Percentiles rank a stretch among this genome's conserved stretches.
Evolutionary conservation across 2,113 vertebrate species (phyloP).

Genomic region (Notiomystis cincta): DNA sequence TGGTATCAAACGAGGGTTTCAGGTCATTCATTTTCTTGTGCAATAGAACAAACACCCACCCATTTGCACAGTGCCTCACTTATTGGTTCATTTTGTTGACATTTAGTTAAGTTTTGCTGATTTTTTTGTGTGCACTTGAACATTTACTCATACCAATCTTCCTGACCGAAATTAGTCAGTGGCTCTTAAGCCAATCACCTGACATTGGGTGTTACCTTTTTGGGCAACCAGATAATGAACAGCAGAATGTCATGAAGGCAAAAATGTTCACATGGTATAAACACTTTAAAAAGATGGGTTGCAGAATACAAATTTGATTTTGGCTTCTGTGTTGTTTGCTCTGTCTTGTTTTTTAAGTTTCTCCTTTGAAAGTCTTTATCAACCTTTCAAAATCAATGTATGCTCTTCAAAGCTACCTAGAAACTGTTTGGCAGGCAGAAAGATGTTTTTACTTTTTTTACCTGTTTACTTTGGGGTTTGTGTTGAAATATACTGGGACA

Average conservation of each 20-base stretch:
- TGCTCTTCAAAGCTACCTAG: conserved; percentile 6
- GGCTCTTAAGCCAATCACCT: background rate
- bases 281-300: background rate
- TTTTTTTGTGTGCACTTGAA: background rate
- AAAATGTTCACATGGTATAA: background rate
- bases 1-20: background rate
- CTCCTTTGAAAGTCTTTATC: background rate
- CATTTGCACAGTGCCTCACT: background rate
- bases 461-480: background rate
- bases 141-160: background rate
- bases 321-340: background rate
- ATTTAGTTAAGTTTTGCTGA: background rate
- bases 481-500: background rate
- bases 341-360: background rate
- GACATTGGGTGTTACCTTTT: background rate
- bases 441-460: background rate
- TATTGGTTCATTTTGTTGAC: background rate
- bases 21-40: background rate
- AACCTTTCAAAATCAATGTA: background rate
- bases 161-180: background rate
- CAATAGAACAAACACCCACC: background rate
- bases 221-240: background rate
- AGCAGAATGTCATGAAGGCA: background rate
- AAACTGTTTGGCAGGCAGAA: background rate
- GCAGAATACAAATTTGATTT: background rate